Percentiles rank a stretch among this genome's conserved stretches.
These are phyloP conservation scores for Drosophila tropicalis DNA, from an alignment of 1,140 invertebrate genomes.

Conservation along the genomic window DNA sequence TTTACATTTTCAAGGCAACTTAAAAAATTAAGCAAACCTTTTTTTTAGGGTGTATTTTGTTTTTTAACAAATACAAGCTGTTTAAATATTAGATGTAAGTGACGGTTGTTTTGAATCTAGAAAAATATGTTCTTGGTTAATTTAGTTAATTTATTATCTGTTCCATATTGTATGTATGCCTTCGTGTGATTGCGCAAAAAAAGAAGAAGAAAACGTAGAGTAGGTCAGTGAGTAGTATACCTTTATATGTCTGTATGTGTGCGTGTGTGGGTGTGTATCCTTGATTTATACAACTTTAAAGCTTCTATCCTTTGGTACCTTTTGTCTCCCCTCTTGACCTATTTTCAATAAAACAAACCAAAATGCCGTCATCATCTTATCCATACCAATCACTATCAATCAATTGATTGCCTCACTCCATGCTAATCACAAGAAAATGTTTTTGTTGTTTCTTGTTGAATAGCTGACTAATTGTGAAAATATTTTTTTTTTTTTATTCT, in stretches of 20 bases:
- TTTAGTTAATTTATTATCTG: slow-evolving; percentile 7
- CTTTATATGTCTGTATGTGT: background rate
- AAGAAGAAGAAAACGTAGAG: slow-evolving; percentile 26
- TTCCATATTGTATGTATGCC: slow-evolving; percentile 7
- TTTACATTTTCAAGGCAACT: background rate
- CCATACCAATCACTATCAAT: background rate
- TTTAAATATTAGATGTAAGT: slow-evolving; percentile 8
- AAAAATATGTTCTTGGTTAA: background rate
- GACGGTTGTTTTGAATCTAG: background rate
- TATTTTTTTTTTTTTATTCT: background rate
- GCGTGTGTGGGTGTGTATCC: slow-evolving; percentile 22
- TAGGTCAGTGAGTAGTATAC: slow-evolving; percentile 58
- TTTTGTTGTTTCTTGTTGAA: too few relatives aligned
- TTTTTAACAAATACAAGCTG: background rate
- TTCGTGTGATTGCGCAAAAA: slow-evolving; percentile 16
- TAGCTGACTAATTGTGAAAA: slow-evolving; percentile 22
- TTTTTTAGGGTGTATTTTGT: too few relatives aligned
- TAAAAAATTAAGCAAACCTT: background rate
- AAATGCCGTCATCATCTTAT: slow-evolving; percentile 5
- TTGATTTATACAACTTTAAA: slow-evolving; percentile 38
- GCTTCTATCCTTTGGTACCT: slow-evolving; percentile 10
- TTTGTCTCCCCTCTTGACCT: slow-evolving; percentile 1
- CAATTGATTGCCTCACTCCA: background rate
- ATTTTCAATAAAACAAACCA: background rate
- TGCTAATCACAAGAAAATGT: slow-evolving; percentile 15